Evolutionary conservation across 2,113 vertebrate species (phyloP).

Genomic region (Spizaetus ornatus): DNA sequence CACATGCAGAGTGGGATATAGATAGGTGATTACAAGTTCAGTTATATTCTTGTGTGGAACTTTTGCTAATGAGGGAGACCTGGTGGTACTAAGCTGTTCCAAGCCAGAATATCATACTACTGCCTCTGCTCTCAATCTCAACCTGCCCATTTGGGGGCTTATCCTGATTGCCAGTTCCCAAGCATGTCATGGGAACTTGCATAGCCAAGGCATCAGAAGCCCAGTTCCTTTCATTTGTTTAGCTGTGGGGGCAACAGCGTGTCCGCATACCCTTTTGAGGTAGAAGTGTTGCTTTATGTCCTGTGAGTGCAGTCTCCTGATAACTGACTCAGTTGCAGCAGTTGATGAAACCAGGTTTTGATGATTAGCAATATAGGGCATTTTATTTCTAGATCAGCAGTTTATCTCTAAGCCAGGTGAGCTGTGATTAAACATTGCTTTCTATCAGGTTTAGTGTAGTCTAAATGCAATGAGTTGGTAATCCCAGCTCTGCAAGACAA

Average conservation of each 20-base stretch:
- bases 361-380: not conserved
- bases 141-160: not conserved
- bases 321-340: not conserved
- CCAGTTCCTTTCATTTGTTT: not conserved
- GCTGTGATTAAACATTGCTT: not conserved
- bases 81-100: not conserved
- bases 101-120: not conserved
- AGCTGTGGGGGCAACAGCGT: not conserved
- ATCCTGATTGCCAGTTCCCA: not conserved
- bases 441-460: rapidly evolving
- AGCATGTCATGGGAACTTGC: not conserved
- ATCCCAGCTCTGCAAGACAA: not conserved
- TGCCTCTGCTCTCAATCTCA: not conserved
- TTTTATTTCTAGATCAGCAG: not conserved
- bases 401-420: not conserved
- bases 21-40: not conserved
- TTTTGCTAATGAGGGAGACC: not conserved
- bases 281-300: not conserved
- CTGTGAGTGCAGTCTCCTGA: not conserved
- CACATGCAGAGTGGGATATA: not conserved
- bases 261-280: not conserved
- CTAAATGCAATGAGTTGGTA: not conserved
- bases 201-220: not conserved
- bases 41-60: not conserved
- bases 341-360: not conserved